These are phyloP conservation scores for Pterostichus niger DNA, from an alignment of 2,888 invertebrate species.

Conservation along the genomic window DNA sequence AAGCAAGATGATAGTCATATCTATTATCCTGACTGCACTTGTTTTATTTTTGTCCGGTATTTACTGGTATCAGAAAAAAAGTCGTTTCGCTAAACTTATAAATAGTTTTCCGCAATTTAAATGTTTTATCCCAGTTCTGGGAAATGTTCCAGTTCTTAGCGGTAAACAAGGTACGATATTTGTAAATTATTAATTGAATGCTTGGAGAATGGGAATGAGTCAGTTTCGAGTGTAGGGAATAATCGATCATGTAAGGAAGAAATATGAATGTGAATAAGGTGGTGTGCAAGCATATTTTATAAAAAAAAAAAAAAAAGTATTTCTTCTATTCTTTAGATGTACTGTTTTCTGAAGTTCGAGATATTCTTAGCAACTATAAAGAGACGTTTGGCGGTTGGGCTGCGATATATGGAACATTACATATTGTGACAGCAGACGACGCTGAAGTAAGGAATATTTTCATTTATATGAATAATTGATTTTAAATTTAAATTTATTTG, in stretches of 20 bases:
- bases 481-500: not conserved
- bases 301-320: not conserved
- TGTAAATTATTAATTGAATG: not conserved
- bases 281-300: not conserved
- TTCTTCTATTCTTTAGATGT: not conserved
- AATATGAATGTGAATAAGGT: too few species aligned
- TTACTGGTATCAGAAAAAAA: slow-evolving; percentile 26
- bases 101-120: slow-evolving; percentile 26
- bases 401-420: slow-evolving; percentile 5
- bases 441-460: slow-evolving; percentile 48
- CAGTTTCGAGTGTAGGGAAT: not conserved
- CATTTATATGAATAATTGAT: not conserved
- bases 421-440: slow-evolving; percentile 45
- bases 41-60: not conserved
- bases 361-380: not conserved
- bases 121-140: not conserved
- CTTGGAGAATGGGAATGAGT: too few species aligned
- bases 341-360: not conserved
- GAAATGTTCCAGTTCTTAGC: slow-evolving; percentile 9
- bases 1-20: not conserved
- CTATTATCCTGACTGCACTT: not conserved
- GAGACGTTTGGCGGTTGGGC: slow-evolving; percentile 28
- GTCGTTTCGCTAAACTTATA: slow-evolving; percentile 29
- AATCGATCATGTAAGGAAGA: not conserved
- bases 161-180: slow-evolving; percentile 18